phyloP scores from a whole-genome alignment of 1,140 invertebrate genomes.

The Hermatobates lingyangjiaoensis region DNA sequence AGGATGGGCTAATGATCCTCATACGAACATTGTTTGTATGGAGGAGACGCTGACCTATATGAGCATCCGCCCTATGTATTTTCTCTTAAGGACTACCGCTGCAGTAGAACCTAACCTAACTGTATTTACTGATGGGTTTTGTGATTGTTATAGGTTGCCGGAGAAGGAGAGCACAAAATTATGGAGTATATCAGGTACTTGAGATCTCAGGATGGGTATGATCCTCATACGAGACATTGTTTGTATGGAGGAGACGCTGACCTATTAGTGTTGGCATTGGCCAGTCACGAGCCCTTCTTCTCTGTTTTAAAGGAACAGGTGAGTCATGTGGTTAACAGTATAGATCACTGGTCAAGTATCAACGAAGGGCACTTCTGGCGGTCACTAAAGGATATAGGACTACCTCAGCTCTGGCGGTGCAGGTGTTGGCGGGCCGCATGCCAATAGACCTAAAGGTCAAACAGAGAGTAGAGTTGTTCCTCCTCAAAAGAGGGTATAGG shows the following conservation, averaged over 20 bases:
- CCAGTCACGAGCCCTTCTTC: slow-evolving; percentile 88
- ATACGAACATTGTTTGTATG: slow-evolving; percentile 86
- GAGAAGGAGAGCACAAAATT: slow-evolving; percentile 96
- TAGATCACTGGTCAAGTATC: no score
- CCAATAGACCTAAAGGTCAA: no score
- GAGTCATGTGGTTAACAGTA: slow-evolving; percentile 14
- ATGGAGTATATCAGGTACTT: slow-evolving; percentile 91
- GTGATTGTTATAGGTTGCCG: slow-evolving; percentile 68
- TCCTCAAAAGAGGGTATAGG: no score
- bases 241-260: slow-evolving; percentile 92
- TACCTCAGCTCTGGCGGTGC: no score
- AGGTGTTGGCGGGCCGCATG: no score
- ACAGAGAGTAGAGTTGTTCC: no score
- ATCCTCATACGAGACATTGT: slow-evolving; percentile 80
- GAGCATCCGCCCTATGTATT: no score
- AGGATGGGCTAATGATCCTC: slow-evolving; percentile 62
- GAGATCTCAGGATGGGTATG: slow-evolving; percentile 59
- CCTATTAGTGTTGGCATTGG: slow-evolving; percentile 84
- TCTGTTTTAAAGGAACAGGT: slow-evolving; percentile 81
- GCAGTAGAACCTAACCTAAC: no score
- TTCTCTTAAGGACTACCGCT: no score
- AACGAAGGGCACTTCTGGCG: no score
- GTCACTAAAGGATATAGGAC: no score
- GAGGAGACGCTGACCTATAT: slow-evolving; percentile 89
- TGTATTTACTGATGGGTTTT: no score